These are phyloP conservation scores for Vanessa atalanta DNA, from an alignment of 1,140 invertebrate genomes.

Conservation along the genomic window DNA sequence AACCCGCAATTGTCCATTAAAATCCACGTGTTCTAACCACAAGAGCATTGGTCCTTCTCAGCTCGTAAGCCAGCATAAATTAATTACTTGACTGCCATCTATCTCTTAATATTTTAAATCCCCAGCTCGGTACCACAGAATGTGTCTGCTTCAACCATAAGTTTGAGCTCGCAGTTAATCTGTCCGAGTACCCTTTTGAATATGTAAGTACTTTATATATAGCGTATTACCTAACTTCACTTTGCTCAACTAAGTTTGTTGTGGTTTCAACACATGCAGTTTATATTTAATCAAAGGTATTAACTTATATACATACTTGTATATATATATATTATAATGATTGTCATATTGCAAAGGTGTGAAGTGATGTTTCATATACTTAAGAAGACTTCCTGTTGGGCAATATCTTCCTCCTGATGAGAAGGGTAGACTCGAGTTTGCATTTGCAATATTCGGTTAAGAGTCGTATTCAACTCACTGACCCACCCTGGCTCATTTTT, in stretches of 20 bases:
- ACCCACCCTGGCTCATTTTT: no score
- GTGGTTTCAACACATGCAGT: not conserved
- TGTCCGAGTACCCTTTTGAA: not conserved
- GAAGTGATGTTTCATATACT: no score
- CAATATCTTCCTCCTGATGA: no score
- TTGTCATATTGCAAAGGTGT: no score
- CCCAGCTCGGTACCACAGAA: conserved; percentile 6
- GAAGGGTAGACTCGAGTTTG: no score
- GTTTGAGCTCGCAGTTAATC: not conserved
- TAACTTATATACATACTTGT: not conserved
- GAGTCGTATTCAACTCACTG: no score
- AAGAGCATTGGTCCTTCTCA: no score
- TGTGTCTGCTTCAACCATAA: conserved; percentile 10
- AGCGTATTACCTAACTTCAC: not conserved
- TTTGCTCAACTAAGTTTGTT: not conserved
- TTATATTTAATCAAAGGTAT: not conserved
- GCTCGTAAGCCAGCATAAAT: conserved; percentile 1
- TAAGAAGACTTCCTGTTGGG: no score
- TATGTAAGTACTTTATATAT: not conserved
- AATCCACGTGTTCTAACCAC: no score
- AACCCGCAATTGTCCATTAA: no score
- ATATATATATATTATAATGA: no score
- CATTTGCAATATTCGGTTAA: no score
- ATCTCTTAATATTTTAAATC: conserved; percentile 8
- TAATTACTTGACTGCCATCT: conserved; percentile 1